Evolutionary conservation across 2,797 vertebrate species (phyloP), one percentile per base, ranked within the genome.

Genomic region (Pipistrellus pipistrellus): DNA sequence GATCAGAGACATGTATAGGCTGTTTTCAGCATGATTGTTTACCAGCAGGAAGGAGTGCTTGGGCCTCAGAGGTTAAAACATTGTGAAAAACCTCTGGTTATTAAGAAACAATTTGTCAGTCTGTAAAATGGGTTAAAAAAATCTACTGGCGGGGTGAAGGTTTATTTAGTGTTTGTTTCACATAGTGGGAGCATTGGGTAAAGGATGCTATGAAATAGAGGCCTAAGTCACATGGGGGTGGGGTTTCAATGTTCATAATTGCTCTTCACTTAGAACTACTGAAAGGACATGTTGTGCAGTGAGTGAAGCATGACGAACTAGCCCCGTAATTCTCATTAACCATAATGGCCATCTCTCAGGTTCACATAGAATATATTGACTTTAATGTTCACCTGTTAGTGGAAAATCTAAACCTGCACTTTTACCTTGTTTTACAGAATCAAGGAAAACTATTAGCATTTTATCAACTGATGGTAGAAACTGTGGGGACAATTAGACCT

Each of bases 21-120:
- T 97, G 86, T 93, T 97, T 97, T 92, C 95, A 97, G 77, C 10
- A 57, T 87, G 93, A 41, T 88, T 97, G 88, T 97, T 97, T 96
- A 94, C 89, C 93, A 96, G 81, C 35, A 92, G 25, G 78, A 96
- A 92, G 69, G 73, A 69, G 13, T 93, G 55, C 69, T 95, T 78
- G 7, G 62, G 68, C 80, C 77, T 95, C 77, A 41, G 87, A 89
- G 80, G 32, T 94, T 81, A 93, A 75, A 84, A 55, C 57, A 71
- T 17, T 59, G 23, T 46, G 23, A 86, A 80, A 72, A 90, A 44
- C 23, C 41, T 44, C 55, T 69, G 9, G 23, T 85, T 95, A 30
- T 32, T 92, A 71, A 91, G 32, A 93, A 90, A 87, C 53, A 18
- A 71, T 88, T 95, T 95, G 20, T 90, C 90, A 90, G 72, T 95